A percentile compares a stretch with the other conserved stretches of the same genome.
These are phyloP conservation scores for Tenebrosternarchus preto DNA, from an alignment of 2,113 vertebrate genomes.

Conservation along the genomic window DNA sequence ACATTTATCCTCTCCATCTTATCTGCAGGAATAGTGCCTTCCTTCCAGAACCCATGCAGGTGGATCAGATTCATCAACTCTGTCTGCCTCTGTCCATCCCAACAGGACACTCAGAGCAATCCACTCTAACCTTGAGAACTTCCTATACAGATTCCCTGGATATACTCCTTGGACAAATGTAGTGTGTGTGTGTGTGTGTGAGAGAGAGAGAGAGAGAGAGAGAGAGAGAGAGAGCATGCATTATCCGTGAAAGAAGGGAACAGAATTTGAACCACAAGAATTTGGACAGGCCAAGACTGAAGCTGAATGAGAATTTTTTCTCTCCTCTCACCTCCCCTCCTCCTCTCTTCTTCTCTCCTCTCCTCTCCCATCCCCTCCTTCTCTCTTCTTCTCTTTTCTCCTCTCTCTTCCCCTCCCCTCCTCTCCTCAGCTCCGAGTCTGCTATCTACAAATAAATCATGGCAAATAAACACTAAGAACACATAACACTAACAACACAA, in stretches of 20 bases:
- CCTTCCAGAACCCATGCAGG: neutral
- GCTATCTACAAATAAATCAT: too few species aligned
- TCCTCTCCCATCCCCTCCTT: neutral
- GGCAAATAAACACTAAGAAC: constrained; percentile 36
- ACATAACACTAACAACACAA: constrained; percentile 60
- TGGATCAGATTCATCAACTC: constrained; percentile 22
- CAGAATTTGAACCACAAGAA: neutral
- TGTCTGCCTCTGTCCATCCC: neutral
- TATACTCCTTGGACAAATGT: neutral
- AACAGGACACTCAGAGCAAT: neutral
- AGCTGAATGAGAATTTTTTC: neutral
- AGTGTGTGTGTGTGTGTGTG: constrained; percentile 2
- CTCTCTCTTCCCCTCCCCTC: neutral
- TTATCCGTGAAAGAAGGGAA: neutral
- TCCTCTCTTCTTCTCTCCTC: neutral
- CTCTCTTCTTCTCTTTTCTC: too few species aligned
- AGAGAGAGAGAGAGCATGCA: too few species aligned
- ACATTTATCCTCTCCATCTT: constrained; percentile 25
- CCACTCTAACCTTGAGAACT: constrained; percentile 21
- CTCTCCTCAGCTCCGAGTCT: neutral
- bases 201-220: neutral
- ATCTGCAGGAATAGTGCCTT: constrained; percentile 8
- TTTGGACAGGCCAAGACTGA: neutral
- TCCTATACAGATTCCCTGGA: neutral
- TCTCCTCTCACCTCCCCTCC: neutral